These are phyloP conservation scores for Cynoglossus semilaevis DNA, from an alignment of 2,113 vertebrate species.

Conservation along the genomic window DNA sequence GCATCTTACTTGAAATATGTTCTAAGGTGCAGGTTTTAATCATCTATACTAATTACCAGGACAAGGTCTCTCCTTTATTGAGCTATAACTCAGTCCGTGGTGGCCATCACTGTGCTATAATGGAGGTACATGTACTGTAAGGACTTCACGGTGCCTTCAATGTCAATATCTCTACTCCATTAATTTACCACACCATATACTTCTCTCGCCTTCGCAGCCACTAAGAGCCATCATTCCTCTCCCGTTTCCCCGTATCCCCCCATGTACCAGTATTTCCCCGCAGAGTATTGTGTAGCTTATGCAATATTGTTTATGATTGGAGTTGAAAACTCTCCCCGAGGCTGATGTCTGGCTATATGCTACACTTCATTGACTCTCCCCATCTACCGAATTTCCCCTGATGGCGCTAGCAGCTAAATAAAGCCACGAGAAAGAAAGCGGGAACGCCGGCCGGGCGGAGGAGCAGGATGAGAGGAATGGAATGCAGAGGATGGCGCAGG, in stretches of 20 bases:
- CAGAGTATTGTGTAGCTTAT: constrained; percentile 69
- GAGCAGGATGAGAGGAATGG: constrained; percentile 39
- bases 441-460: constrained; percentile 17
- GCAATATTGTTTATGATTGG: constrained; percentile 75
- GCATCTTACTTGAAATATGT: too few species aligned
- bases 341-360: constrained; percentile 67
- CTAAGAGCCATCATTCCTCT: constrained; percentile 61
- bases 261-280: constrained; percentile 40
- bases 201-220: constrained; percentile 29
- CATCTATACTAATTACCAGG: too few species aligned
- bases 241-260: constrained; percentile 22
- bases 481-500: constrained; percentile 34
- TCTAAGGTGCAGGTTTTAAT: too few species aligned
- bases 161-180: constrained; percentile 38
- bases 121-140: constrained; percentile 10
- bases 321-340: constrained; percentile 71
- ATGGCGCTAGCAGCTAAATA: constrained; percentile 74
- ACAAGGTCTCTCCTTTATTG: too few species aligned
- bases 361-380: constrained; percentile 76
- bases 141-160: constrained; percentile 7
- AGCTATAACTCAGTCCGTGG: too few species aligned
- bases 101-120: not conserved
- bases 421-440: constrained; percentile 65
- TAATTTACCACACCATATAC: constrained; percentile 68
- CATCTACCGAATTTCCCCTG: constrained; percentile 78